Evolutionary conservation across 2,113 vertebrate genomes (phyloP).

Genomic region (Rhizomys pruinosus): DNA sequence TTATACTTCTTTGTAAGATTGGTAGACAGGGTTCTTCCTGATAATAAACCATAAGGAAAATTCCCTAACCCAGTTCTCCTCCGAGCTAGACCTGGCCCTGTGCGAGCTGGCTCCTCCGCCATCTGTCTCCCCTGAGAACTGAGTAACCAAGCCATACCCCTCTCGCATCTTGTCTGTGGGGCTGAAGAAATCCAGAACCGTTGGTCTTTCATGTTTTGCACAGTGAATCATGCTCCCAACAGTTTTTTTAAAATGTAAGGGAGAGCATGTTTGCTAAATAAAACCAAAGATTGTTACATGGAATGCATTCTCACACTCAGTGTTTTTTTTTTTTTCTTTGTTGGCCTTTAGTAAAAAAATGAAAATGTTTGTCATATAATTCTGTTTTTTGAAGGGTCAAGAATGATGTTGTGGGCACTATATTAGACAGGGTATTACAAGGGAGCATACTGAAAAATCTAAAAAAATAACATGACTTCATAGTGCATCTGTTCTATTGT

Average conservation of each 20-base stretch:
- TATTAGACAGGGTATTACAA: background rate
- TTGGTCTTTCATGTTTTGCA: background rate
- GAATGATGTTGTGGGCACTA: background rate
- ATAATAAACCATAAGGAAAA: too few relatives aligned
- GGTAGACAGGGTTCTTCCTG: background rate
- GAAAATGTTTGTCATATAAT: background rate
- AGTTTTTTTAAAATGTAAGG: slow-evolving; percentile 23
- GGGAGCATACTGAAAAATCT: too few relatives aligned
- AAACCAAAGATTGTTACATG: background rate
- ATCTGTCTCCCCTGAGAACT: background rate
- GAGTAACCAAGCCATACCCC: background rate
- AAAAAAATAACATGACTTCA: too few relatives aligned
- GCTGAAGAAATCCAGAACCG: too few relatives aligned
- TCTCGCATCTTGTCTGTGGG: background rate
- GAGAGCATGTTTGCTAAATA: slow-evolving; percentile 36
- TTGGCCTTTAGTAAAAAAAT: too few relatives aligned
- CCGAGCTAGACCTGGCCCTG: too few relatives aligned
- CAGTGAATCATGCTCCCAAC: background rate
- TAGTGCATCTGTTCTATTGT: too few relatives aligned
- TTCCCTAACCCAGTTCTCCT: too few relatives aligned
- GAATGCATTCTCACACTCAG: too few relatives aligned
- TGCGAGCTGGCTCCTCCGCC: too few relatives aligned
- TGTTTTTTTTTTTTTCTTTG: slow-evolving; percentile 3
- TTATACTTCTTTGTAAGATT: too few relatives aligned
- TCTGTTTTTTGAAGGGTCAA: background rate